Evolutionary conservation across 1,140 invertebrate genomes (phyloP), one percentile per base, ranked within the genome.

Genomic region (Drosophila eugracilis): DNA sequence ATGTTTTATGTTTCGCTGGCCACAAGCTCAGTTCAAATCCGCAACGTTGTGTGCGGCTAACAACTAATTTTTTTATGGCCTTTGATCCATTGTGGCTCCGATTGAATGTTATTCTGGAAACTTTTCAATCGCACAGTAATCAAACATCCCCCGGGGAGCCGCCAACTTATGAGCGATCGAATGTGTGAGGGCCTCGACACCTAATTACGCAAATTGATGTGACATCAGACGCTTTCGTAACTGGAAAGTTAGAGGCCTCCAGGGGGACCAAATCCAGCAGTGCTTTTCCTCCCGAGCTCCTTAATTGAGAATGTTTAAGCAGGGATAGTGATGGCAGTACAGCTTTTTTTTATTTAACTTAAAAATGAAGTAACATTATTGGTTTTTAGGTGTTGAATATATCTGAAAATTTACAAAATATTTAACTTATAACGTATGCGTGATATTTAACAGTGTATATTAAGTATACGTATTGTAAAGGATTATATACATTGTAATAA

Each of bases 201-300:
- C 63, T 67, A 66, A 67, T 67, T 67, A 67, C 36, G 59, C 60
- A 66, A 67, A 67, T 67, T 67, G 63, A 66, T 66, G 60, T 28
- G 60, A 67, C 63, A 66, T 66, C 45, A 66, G 36, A 10, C 26
- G 26, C n/a, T 34, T 26, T 42, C 12, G 19, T 10, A 26, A 15
- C 21, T n/a, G 6, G 24, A 52, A 52, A 42, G 58, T 52, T 53
- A 17, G 17, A 12, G 22, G 19, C 6, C 45, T 45, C 45, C n/a
- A 26, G 54, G n/a, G 22, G 24, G 15, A 32, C 1, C 1, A 10
- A 19, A 14, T 26, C 2, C 14, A 17, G 5, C 10, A 9, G 17
- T 12, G 30, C 28, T 37, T 60, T 54, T 41, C 30, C 22, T n/a
- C 26, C 54, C 22, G 48, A 24, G 21, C 2, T 24, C 14, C 42